These are phyloP conservation scores for Eupithecia subfuscata DNA, from an alignment of 2,888 invertebrate species.

Conservation along the genomic window DNA sequence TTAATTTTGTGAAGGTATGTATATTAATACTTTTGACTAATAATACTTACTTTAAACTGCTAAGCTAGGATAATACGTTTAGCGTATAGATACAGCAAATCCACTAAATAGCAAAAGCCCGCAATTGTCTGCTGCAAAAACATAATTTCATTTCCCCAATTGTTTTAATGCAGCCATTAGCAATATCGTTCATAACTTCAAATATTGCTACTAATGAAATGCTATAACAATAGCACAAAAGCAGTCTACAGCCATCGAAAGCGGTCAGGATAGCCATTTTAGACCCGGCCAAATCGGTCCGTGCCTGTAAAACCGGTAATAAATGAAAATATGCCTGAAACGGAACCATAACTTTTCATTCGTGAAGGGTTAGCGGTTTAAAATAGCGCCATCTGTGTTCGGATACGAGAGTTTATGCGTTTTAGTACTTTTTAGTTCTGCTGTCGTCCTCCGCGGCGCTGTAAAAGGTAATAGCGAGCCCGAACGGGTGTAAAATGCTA, in stretches of 20 bases:
- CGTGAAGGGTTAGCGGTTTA: constrained; percentile 53
- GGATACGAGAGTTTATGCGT: constrained; percentile 49
- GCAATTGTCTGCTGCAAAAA: constrained; percentile 13
- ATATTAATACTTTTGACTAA: too few species aligned
- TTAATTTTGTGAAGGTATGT: not conserved
- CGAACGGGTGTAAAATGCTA: constrained; percentile 48
- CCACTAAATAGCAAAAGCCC: not conserved
- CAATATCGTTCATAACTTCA: constrained; percentile 45
- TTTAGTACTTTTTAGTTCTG: constrained; percentile 67
- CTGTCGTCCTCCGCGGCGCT: constrained; percentile 55
- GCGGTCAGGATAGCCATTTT: constrained; percentile 50
- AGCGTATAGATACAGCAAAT: not conserved
- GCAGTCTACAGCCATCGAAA: constrained; percentile 55
- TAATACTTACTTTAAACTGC: too few species aligned
- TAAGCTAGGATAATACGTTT: too few species aligned
- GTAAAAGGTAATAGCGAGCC: constrained; percentile 52
- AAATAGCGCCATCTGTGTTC: constrained; percentile 69
- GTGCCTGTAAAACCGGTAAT: constrained; percentile 53
- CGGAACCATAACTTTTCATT: constrained; percentile 62
- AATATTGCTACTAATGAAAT: constrained; percentile 58
- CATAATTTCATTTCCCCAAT: constrained; percentile 49
- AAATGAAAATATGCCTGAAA: constrained; percentile 66
- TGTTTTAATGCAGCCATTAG: constrained; percentile 64
- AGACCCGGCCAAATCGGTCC: constrained; percentile 51
- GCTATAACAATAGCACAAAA: constrained; percentile 63